Base-by-base conservation (phyloP, 2,888 invertebrate genomes). In the Drosophila pseudotakahashii region DNA sequence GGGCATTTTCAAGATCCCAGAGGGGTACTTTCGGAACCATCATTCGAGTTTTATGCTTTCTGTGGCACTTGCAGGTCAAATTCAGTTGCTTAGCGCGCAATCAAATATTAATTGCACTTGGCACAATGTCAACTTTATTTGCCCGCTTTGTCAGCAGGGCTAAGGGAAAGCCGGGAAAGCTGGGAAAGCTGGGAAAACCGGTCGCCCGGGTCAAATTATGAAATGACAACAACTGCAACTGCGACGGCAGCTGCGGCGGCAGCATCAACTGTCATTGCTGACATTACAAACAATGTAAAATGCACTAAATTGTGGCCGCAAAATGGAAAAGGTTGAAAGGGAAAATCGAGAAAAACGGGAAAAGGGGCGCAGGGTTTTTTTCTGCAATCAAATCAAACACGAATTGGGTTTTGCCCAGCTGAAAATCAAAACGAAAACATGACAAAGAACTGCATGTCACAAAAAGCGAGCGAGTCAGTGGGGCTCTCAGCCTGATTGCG, bases 311-410 rank as follows among this genome's bases (percentile, higher is more conserved):
- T 81, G 76, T 81, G 76, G 78, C 78, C 69, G 64, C 83, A 66
- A 39, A 66, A 41, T 54, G 70, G 30, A 55, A 47, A 69, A 64
- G 52, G 67, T 52, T 47, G 59, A 77, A 48, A 55, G 48, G 53
- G 60, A 41, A 61, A 66, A 32, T 26, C 11, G 16, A 14, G 32
- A 7, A 6, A 7, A 34, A 3, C 19, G 39, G 16, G 48, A n/a
- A 16, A 2, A 5, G 16, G 34, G 34, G 14, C 7, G n/a, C 6
- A 26, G 39, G 30, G 11, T 39, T n/a, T 57, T 19, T 19, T 55
- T 42, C 74, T 69, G 86, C 88, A 85, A 81, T 88, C 81, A 81
- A 85, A 85, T 85, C 80, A 79, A 81, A 79, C 70, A 55, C 74
- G 81, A 85, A 88, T 85, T 88, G 86, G 79, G 82, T 76, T 84